A percentile compares a stretch with the other conserved stretches of the same genome.
Conservation (phyloP, 2,888 invertebrate species). For the Leucozona laternaria region DNA sequence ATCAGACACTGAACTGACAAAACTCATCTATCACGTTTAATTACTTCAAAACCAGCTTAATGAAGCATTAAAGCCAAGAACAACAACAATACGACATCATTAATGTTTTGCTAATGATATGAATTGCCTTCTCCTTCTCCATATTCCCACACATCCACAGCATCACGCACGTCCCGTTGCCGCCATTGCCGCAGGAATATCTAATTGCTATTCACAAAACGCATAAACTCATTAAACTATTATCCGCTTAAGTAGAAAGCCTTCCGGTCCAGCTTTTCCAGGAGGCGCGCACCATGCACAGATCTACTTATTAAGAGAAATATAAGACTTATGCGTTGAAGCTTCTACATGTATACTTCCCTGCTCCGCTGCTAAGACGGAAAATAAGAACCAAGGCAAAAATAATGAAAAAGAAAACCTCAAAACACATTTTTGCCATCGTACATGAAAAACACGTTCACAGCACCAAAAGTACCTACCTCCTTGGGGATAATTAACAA, state of each 20-base stretch:
- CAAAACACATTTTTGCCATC: constrained; percentile 54
- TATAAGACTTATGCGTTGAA: neutral
- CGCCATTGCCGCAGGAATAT: constrained; percentile 21
- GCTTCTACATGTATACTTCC: neutral
- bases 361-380: neutral
- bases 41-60: constrained; percentile 63
- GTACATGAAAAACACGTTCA: constrained; percentile 60
- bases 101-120: constrained; percentile 63
- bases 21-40: constrained; percentile 67
- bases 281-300: constrained; percentile 45
- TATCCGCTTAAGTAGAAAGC: constrained; percentile 69
- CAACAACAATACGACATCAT: constrained; percentile 67
- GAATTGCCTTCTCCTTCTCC: constrained; percentile 42
- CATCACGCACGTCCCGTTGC: constrained; percentile 11
- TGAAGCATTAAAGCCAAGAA: constrained; percentile 54
- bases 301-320: constrained; percentile 41
- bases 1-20: constrained; percentile 31
- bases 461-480: constrained; percentile 51
- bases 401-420: constrained; percentile 10
- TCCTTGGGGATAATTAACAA: constrained; percentile 75
- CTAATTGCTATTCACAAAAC: constrained; percentile 71
- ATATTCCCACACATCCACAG: neutral
- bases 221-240: constrained; percentile 74
- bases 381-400: constrained; percentile 11
- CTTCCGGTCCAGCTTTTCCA: constrained; percentile 58